Evolutionary conservation across 2,113 vertebrate genomes (phyloP).

Genomic region (Pterocles burchelli): DNA sequence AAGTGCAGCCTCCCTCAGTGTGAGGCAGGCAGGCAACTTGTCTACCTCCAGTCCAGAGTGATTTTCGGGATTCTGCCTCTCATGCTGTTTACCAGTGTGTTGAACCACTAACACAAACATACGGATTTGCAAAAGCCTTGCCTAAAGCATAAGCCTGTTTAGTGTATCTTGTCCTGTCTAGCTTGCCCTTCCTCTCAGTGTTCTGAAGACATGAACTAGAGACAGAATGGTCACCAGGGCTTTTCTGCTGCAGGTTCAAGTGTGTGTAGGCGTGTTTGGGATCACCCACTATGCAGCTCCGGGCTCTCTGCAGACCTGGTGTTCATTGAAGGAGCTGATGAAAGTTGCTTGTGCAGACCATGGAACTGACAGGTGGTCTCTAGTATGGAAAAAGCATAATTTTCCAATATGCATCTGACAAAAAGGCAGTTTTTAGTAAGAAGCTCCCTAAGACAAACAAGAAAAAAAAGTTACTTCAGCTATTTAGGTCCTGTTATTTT

Average conservation of each 20-base stretch:
- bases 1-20: accelerated
- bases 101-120: background rate
- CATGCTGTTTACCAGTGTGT: background rate
- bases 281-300: background rate
- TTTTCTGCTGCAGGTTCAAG: background rate
- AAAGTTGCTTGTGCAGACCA: background rate
- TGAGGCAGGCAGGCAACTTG: background rate
- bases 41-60: background rate
- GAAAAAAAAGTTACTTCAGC: background rate
- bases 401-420: background rate
- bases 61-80: background rate
- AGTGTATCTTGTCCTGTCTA: background rate
- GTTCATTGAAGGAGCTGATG: background rate
- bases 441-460: background rate
- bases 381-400: background rate
- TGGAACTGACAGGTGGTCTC: background rate
- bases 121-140: background rate
- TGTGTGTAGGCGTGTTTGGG: background rate
- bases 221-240: background rate
- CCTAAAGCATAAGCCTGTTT: background rate
- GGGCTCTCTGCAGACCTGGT: background rate
- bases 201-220: background rate
- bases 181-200: background rate
- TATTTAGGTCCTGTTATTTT: background rate
- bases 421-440: background rate